phyloP scores from a whole-genome alignment of 2,113 vertebrate species.

The Cyprinodon variegatus region DNA sequence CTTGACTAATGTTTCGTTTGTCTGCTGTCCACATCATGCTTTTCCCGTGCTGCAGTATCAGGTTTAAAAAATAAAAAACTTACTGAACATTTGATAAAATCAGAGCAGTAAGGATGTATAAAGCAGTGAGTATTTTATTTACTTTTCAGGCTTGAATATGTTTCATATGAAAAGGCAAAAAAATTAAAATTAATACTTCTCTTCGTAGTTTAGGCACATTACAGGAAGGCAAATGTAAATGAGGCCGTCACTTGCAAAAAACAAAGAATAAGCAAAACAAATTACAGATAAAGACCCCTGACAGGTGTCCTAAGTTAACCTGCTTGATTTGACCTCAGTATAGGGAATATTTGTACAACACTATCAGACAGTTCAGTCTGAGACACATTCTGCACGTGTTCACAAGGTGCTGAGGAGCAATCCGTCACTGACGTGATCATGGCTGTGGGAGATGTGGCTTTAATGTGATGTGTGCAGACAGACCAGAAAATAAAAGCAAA shows the following conservation, averaged over 20 bases:
- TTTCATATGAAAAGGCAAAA: conserved; percentile 85
- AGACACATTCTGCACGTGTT: conserved; percentile 5
- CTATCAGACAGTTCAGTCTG: not conserved
- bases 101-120: conserved; percentile 22
- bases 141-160: conserved; percentile 84
- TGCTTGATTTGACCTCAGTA: conserved; percentile 35
- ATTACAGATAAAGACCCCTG: conserved; percentile 37
- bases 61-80: not conserved
- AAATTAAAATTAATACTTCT: conserved; percentile 74
- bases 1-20: not conserved
- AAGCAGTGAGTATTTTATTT: conserved; percentile 83
- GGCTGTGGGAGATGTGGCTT: conserved; percentile 44
- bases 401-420: conserved; percentile 23
- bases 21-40: not conserved
- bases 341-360: not conserved
- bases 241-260: conserved; percentile 46
- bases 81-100: not conserved
- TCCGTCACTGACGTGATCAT: conserved; percentile 8
- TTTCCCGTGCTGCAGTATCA: conserved; percentile 28
- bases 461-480: conserved; percentile 48
- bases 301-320: conserved; percentile 25
- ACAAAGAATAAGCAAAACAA: conserved; percentile 19
- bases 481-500: conserved; percentile 44
- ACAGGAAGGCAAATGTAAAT: conserved; percentile 82
- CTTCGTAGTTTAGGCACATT: conserved; percentile 82